These are phyloP conservation scores for Terrapene triunguis DNA, from an alignment of 2,113 vertebrate species.

Conservation along the genomic window DNA sequence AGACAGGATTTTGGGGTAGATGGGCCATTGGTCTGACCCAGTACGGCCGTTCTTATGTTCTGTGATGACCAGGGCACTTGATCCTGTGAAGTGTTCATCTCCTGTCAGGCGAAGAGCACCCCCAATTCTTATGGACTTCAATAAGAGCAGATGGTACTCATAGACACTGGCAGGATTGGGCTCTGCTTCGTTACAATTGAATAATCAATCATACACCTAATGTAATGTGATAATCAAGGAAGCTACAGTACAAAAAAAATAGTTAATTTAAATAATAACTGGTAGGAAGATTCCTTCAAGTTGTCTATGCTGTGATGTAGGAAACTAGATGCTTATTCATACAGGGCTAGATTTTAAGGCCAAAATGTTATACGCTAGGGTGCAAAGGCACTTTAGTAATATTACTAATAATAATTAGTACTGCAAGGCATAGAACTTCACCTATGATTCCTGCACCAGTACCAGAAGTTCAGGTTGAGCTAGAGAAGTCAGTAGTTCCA, in stretches of 20 bases:
- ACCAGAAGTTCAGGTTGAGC: background rate
- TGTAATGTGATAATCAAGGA: background rate
- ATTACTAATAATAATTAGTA: background rate
- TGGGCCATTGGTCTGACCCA: too few species aligned
- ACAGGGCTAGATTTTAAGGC: background rate
- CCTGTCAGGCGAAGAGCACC: background rate
- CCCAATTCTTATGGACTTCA: background rate
- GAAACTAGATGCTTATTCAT: background rate
- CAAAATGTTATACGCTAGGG: background rate
- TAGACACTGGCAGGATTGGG: too few species aligned
- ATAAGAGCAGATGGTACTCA: background rate
- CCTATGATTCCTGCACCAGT: background rate
- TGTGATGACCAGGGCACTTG: background rate
- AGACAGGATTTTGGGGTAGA: too few species aligned
- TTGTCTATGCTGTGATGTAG: background rate
- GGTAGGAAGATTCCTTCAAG: background rate
- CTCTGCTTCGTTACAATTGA: background rate
- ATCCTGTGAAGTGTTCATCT: background rate
- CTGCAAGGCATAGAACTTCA: background rate
- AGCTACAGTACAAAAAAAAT: background rate
- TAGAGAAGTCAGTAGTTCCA: background rate
- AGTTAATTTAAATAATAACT: conserved; percentile 10
- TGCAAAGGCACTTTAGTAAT: background rate
- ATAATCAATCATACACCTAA: background rate
- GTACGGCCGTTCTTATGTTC: too few species aligned